Conservation (phyloP, 2,797 vertebrate species). For the Sebastolobus alascanus region DNA sequence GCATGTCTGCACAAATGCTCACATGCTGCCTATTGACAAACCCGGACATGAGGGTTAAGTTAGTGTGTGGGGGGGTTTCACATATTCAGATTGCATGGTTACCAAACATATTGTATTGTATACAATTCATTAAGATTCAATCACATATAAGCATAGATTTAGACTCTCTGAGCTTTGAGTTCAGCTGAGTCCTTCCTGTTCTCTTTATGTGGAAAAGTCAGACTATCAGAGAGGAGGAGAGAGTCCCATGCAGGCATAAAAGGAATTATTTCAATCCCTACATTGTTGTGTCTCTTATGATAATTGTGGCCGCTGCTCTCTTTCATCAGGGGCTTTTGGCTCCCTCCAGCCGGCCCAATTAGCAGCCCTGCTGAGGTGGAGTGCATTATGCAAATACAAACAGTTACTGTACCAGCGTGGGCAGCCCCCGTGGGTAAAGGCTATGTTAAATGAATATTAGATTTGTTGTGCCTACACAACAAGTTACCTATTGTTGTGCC, state of each 20-base stretch:
- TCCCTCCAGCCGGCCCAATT: slow-evolving; percentile 74
- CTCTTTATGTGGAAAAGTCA: slow-evolving; percentile 39
- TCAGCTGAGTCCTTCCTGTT: not conserved
- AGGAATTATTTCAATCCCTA: slow-evolving; percentile 81
- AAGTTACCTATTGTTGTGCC: slow-evolving; percentile 87
- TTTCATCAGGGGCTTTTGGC: slow-evolving; percentile 67
- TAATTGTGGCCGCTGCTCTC: slow-evolving; percentile 62
- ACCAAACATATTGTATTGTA: slow-evolving; percentile 11
- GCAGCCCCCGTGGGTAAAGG: slow-evolving; percentile 65
- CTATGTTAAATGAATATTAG: slow-evolving; percentile 82
- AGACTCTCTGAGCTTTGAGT: not conserved
- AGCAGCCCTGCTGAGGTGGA: slow-evolving; percentile 66
- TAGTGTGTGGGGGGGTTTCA: slow-evolving; percentile 1
- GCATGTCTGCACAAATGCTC: slow-evolving; percentile 48
- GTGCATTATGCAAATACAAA: slow-evolving; percentile 78
- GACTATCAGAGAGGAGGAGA: slow-evolving; percentile 28
- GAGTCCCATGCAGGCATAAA: slow-evolving; percentile 46
- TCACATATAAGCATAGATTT: not conserved
- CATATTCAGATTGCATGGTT: not conserved
- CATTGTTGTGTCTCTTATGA: slow-evolving; percentile 73
- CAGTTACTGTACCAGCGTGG: slow-evolving; percentile 77
- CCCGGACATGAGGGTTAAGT: slow-evolving; percentile 18
- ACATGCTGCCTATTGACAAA: slow-evolving; percentile 41
- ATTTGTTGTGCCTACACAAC: slow-evolving; percentile 85
- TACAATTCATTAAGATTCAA: not conserved